Percentiles rank a stretch among this genome's conserved stretches.
Evolutionary conservation across 2,797 vertebrate species (phyloP).

Genomic region (Eidolon dupreanum): DNA sequence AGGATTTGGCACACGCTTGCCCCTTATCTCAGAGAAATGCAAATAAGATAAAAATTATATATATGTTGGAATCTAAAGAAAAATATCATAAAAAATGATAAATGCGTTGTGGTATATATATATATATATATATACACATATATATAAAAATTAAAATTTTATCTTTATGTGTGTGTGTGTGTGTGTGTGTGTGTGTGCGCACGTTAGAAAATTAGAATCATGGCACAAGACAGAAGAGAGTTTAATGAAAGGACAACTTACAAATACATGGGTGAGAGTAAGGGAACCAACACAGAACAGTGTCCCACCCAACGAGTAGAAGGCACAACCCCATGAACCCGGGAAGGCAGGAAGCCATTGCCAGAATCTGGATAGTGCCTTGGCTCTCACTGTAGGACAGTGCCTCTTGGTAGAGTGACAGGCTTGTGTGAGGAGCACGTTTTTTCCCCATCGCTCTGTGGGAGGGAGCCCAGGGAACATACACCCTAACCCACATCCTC

Average conservation of each 20-base stretch:
- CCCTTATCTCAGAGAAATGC: neutral
- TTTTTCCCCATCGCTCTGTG: too few relatives aligned
- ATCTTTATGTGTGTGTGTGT: too few relatives aligned
- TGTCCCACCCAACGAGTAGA: accelerated
- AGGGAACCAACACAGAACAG: neutral
- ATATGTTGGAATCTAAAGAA: neutral
- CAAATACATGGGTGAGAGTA: neutral
- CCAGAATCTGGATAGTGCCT: accelerated
- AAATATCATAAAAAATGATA: neutral
- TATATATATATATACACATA: too few relatives aligned
- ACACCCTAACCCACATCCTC: neutral
- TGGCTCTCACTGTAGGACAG: neutral
- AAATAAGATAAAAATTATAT: neutral
- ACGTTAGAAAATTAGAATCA: neutral
- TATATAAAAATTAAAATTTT: neutral
- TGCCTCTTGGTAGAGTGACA: accelerated
- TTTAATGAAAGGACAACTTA: neutral
- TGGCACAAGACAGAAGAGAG: neutral
- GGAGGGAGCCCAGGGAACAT: neutral
- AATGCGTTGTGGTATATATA: neutral
- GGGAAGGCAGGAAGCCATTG: neutral
- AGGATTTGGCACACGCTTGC: neutral
- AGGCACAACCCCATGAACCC: accelerated
- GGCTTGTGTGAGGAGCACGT: neutral
- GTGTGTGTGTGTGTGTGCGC: too few relatives aligned